phyloP scores from a whole-genome alignment of 2,113 vertebrate species.

The Actinemys pallida region DNA sequence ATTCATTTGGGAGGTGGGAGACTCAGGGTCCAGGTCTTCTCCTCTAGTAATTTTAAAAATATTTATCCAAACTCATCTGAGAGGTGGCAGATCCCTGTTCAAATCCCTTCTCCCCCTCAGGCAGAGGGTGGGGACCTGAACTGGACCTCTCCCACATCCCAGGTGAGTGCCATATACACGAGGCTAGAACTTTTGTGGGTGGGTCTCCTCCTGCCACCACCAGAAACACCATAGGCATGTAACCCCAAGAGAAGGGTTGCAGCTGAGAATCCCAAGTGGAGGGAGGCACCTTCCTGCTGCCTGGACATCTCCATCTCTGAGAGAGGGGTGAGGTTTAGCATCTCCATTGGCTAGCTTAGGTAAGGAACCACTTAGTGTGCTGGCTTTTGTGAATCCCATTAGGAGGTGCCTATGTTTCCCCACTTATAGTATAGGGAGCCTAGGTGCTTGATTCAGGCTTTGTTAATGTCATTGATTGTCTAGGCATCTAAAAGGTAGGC shows the following conservation, averaged over 20 bases:
- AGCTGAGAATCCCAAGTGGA: not conserved
- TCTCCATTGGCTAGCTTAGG: not conserved
- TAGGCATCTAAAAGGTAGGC: not conserved
- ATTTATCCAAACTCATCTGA: not conserved
- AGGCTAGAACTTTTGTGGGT: not conserved
- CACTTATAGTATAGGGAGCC: not conserved
- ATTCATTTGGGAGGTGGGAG: not conserved
- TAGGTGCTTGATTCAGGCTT: not conserved
- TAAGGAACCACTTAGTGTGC: not conserved
- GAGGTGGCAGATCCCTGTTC: not conserved
- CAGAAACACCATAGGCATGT: not conserved
- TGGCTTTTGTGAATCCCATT: not conserved
- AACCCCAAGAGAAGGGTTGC: not conserved
- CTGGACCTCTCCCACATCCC: not conserved
- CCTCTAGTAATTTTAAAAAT: not conserved
- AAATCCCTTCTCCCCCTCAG: too few relatives aligned
- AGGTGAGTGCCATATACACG: not conserved
- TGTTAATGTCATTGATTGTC: not conserved
- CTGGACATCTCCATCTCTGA: not conserved
- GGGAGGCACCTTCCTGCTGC: not conserved
- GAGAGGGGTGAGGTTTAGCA: not conserved
- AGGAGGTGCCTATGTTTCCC: not conserved
- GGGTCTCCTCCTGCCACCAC: too few relatives aligned
- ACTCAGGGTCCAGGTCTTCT: not conserved
- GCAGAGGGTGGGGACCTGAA: not conserved